Percentiles rank a stretch among this genome's conserved stretches.
Conservation (phyloP, 2,888 invertebrate genomes). For the Agrotis clavis region DNA sequence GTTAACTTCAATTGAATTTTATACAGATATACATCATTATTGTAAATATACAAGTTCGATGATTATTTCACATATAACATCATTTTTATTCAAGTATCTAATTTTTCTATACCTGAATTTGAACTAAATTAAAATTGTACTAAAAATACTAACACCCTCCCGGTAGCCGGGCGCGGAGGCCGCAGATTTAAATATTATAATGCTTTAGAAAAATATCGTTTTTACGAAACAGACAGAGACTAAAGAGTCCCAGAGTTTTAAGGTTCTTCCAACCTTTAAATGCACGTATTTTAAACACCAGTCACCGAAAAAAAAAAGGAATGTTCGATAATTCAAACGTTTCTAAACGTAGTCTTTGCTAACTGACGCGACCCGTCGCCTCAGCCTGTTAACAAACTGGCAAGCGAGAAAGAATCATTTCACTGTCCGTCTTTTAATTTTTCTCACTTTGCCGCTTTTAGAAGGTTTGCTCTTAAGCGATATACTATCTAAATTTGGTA, state of each 20-base stretch:
- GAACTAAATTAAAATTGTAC: conserved; percentile 87
- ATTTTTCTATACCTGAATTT: conserved; percentile 80
- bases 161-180: conserved; percentile 68
- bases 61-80: conserved; percentile 68
- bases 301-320: conserved; percentile 80
- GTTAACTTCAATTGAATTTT: conserved; percentile 73
- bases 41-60: conserved; percentile 79
- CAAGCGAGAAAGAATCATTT: conserved; percentile 89
- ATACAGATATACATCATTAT: conserved; percentile 78
- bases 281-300: conserved; percentile 81
- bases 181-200: conserved; percentile 69
- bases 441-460: conserved; percentile 83
- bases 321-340: conserved; percentile 72
- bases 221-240: conserved; percentile 60
- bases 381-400: conserved; percentile 86
- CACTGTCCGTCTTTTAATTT: conserved; percentile 81
- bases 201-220: conserved; percentile 79
- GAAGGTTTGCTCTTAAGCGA: conserved; percentile 80
- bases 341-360: conserved; percentile 66
- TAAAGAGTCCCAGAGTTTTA: conserved; percentile 62
- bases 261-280: conserved; percentile 72
- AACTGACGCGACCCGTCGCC: conserved; percentile 70
- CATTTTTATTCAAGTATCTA: conserved; percentile 75
- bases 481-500: conserved; percentile 83
- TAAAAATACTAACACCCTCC: conserved; percentile 82